Evolutionary conservation across 2,113 vertebrate genomes (phyloP), one percentile per base, ranked within the genome.

Genomic region (Polypterus bichir): DNA sequence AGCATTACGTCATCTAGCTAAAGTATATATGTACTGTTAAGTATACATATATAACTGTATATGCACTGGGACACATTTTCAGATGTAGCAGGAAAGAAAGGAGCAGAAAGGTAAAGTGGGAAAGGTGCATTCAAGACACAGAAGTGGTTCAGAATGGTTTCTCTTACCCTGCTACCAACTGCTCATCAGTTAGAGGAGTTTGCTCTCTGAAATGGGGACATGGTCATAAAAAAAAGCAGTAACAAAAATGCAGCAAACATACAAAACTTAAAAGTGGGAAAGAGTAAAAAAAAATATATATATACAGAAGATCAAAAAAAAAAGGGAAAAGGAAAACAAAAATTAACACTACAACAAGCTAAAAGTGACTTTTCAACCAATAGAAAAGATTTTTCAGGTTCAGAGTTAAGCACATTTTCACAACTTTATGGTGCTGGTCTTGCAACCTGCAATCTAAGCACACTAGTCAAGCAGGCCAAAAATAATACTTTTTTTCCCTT

Each of bases 161-260:
- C 69, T 90, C 94, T 97, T 95, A 96, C 91, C 93, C 92, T 64
- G 88, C 84, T 87, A 94, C 93, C 89, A 93, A 92, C 83, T 91
- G 88, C 88, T 93, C 90, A 77, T 92, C 88, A 82, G 85, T 91
- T 89, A 90, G 81, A 84, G 89, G 86, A 89, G 87, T 86, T 76
- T 90, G 88, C 76, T 96, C 87, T 83, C 94, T 97, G 92, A 86
- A 92, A 95, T 83, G 83, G 90, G 89, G 89, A 91, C 81, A 84
- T 82, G 85, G 84, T 86, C 85, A 80, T 83, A 75, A 81, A 82
- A 27, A 78, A 79, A 75, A 27, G 27, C 27, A 27, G 27, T 27
- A 27, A 78, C 66, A 75, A 71, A 72, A 80, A 79, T 67, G 81
- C 61, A 73, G 64, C 55, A 67, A 46, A 70, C 70, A 6, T 48